Percentiles rank a stretch among this genome's conserved stretches.
These are phyloP conservation scores for Chrysochloris asiatica DNA, from an alignment of 2,113 vertebrate species.

Conservation along the genomic window DNA sequence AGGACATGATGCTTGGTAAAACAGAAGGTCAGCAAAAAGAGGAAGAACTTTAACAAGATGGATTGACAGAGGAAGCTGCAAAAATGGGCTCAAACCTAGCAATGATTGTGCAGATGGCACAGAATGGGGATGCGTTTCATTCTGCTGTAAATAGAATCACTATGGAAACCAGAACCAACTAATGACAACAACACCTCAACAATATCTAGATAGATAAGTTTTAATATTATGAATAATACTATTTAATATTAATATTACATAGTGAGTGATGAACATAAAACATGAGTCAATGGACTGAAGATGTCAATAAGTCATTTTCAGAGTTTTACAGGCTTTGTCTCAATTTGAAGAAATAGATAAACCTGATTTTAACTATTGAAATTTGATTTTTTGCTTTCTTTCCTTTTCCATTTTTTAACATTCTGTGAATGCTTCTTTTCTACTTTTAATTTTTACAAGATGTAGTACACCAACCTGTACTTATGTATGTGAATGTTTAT, in stretches of 20 bases:
- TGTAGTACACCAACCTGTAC: too few species aligned
- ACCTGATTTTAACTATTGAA: constrained; percentile 23
- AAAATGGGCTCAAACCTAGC: background rate
- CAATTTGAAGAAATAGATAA: constrained; percentile 12
- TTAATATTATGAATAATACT: constrained; percentile 52
- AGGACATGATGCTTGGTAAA: background rate
- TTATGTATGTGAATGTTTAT: background rate
- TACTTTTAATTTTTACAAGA: constrained; percentile 31
- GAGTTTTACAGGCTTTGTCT: constrained; percentile 37
- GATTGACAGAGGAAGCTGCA: background rate
- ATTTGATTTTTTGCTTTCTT: constrained; percentile 27
- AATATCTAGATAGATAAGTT: constrained; percentile 46
- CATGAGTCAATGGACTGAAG: background rate
- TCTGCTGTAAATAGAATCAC: too few species aligned
- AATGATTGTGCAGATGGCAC: background rate
- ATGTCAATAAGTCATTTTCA: too few species aligned
- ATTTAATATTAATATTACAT: constrained; percentile 62
- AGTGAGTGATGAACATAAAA: constrained; percentile 38
- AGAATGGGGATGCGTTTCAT: too few species aligned
- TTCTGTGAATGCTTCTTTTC: background rate
- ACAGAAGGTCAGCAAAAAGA: background rate
- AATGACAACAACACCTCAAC: background rate
- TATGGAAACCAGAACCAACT: too few species aligned
- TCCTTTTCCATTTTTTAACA: background rate
- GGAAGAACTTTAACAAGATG: background rate